phyloP scores from a whole-genome alignment of 2,797 vertebrate genomes.

The Naso thynnoides region DNA sequence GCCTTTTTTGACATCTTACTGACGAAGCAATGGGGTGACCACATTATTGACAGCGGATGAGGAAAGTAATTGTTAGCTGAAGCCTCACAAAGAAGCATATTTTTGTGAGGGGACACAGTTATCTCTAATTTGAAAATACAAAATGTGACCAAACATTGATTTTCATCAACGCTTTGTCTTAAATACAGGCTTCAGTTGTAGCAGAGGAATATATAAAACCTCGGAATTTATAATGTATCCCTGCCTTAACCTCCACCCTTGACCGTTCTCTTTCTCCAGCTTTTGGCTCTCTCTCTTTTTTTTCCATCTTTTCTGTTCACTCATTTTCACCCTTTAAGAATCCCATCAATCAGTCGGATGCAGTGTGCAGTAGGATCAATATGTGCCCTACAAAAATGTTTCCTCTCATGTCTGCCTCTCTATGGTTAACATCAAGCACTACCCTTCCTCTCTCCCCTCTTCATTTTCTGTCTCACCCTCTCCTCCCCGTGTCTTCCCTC shows the following conservation, averaged over 20 bases:
- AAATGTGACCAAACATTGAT: not conserved
- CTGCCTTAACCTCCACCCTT: not conserved
- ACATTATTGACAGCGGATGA: not conserved
- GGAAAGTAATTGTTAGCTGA: not conserved
- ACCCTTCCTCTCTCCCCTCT: conserved; percentile 11
- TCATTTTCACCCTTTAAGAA: conserved; percentile 29
- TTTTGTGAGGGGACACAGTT: not conserved
- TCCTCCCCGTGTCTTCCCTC: conserved; percentile 28
- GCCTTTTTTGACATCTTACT: not conserved
- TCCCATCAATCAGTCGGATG: conserved; percentile 47
- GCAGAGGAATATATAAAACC: conserved; percentile 1
- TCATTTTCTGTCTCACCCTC: conserved; percentile 20
- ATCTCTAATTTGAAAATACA: not conserved
- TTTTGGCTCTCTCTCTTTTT: conserved; percentile 10
- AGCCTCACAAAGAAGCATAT: not conserved
- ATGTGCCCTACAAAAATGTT: conserved; percentile 25
- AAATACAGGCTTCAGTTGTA: not conserved
- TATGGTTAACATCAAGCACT: conserved; percentile 22
- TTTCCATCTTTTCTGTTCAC: not conserved
- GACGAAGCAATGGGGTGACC: not conserved
- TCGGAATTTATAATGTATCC: conserved; percentile 6
- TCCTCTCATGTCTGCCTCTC: conserved; percentile 21
- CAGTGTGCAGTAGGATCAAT: conserved; percentile 51
- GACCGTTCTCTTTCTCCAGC: not conserved
- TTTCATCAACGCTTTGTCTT: not conserved